Evolutionary conservation across 2,888 invertebrate species (phyloP).

Genomic region (Dendrolimus pini): DNA sequence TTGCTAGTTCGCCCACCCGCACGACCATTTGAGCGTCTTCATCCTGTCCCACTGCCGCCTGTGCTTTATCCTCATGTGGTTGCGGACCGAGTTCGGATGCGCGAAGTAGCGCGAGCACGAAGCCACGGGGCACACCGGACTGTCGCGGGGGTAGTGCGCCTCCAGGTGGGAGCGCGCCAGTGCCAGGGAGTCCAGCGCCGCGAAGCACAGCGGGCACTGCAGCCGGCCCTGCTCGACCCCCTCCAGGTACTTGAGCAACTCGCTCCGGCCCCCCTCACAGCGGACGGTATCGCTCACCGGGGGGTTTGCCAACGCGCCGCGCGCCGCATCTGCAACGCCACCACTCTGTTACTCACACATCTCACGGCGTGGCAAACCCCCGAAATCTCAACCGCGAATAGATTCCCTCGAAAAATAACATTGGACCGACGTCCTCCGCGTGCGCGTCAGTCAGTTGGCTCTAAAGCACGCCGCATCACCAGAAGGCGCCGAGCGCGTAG

Average conservation of each 20-base stretch:
- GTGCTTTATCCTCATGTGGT: constrained; percentile 92
- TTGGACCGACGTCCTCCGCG: constrained; percentile 24
- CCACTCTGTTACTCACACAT: constrained; percentile 47
- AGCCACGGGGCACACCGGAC: constrained; percentile 86
- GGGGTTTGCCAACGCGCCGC: constrained; percentile 36
- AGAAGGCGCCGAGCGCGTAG: constrained; percentile 37
- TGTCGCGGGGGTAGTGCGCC: constrained; percentile 90
- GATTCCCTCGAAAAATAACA: constrained; percentile 50
- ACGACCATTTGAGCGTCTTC: constrained; percentile 87
- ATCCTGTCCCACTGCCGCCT: constrained; percentile 88
- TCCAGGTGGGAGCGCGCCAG: constrained; percentile 85
- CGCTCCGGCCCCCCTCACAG: constrained; percentile 19
- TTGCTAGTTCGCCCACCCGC: constrained; percentile 64
- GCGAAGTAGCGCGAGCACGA: constrained; percentile 85
- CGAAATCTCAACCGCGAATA: constrained; percentile 29
- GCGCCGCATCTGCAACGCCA: constrained; percentile 78
- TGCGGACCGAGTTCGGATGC: constrained; percentile 91
- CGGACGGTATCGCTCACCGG: constrained; percentile 30
- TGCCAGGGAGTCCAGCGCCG: constrained; percentile 80
- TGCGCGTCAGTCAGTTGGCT: constrained; percentile 26
- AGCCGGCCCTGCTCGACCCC: constrained; percentile 30
- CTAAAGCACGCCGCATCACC: constrained; percentile 26
- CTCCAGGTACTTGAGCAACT: constrained; percentile 13
- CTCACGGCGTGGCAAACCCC: constrained; percentile 19
- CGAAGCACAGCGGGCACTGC: constrained; percentile 85